These are phyloP conservation scores for Idris sp. DNA, from an alignment of 1,140 invertebrate species.

Conservation along the genomic window DNA sequence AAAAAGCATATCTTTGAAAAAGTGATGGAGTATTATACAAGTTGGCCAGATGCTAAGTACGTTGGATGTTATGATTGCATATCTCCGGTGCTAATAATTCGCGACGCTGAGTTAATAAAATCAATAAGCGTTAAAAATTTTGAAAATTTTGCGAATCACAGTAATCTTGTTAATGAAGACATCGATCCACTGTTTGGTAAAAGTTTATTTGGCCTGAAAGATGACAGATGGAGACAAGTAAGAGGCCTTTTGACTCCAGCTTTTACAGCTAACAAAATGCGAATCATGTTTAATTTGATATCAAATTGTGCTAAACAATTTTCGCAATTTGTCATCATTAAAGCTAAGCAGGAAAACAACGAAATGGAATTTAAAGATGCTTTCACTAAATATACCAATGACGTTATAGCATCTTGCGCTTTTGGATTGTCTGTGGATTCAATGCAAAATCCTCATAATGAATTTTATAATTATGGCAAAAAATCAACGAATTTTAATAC, in stretches of 20 bases:
- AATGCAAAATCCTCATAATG: constrained; percentile 22
- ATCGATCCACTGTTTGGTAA: constrained; percentile 78
- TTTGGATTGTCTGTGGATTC: constrained; percentile 37
- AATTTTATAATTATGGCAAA: constrained; percentile 21
- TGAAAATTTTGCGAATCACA: constrained; percentile 81
- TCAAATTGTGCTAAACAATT: constrained; percentile 57
- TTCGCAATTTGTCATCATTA: constrained; percentile 16
- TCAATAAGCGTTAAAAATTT: constrained; percentile 82
- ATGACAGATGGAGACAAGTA: constrained; percentile 72
- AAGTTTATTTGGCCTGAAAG: constrained; percentile 78
- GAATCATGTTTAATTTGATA: constrained; percentile 69
- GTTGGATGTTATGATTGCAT: constrained; percentile 66
- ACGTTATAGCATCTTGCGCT: constrained; percentile 43
- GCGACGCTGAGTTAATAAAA: constrained; percentile 54
- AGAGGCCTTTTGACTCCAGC: constrained; percentile 70
- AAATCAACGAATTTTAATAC: constrained; percentile 11
- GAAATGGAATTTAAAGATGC: constrained; percentile 61
- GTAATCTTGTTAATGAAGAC: constrained; percentile 70
- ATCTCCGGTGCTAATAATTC: constrained; percentile 50
- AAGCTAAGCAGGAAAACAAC: neutral
- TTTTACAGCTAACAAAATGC: constrained; percentile 75
- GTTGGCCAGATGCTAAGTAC: constrained; percentile 47
- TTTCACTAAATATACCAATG: constrained; percentile 37
- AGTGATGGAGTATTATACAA: constrained; percentile 33
- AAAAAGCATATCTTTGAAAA: constrained; percentile 28